Evolutionary conservation across 1,140 invertebrate genomes (phyloP), one percentile per base, ranked within the genome.

Genomic region (Macrostomum lignano): DNA sequence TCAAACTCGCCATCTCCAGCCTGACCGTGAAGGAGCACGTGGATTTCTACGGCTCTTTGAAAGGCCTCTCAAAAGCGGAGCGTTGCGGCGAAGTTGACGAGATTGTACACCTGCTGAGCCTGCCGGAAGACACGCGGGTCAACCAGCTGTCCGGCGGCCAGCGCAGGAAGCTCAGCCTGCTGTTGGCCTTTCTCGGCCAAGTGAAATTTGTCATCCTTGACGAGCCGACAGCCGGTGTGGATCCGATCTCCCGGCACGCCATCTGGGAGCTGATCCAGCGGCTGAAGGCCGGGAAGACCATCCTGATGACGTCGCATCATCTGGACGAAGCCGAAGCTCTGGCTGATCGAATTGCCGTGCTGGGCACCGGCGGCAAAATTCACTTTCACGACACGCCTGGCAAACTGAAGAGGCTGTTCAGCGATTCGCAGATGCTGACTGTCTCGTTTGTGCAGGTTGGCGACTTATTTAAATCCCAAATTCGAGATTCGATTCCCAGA

Each of bases 181-280:
- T n/a, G n/a, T n/a, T n/a, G n/a, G 49, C 55, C 5, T 46, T 57
- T 36, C 44, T 57, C 23, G 51, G 52, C 13, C 44, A 48, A 13
- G 47, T 41, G 13, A 44, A 46, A 36, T 38, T 58, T 3, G 41
- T 58, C 11, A 46, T 56, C 25, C 33, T 49, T 11, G 45, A 38
- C 20, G 37, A 38, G 11, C 37, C 37, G 14, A 35, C 37, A 6
- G 40, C 46, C 29, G 50, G 45, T 25, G 40, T 51, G 35, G 64
- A 64, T 47, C 64, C 63, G 7, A 60, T 50, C 26, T 56, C 62
- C 2, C 42, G 65, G 25, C 45, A 61, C 35, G 54, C 60, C 25
- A 65, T 70, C 37, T 70, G 68, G 68, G 66, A 69, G 39, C 39
- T 55, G 7, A 47, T 66, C 6, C 32, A n/a, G n/a, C n/a, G n/a